A percentile compares a stretch with the other conserved stretches of the same genome.
These are phyloP conservation scores for Orthonyx spaldingii DNA, from an alignment of 2,113 vertebrate species.

Conservation along the genomic window DNA sequence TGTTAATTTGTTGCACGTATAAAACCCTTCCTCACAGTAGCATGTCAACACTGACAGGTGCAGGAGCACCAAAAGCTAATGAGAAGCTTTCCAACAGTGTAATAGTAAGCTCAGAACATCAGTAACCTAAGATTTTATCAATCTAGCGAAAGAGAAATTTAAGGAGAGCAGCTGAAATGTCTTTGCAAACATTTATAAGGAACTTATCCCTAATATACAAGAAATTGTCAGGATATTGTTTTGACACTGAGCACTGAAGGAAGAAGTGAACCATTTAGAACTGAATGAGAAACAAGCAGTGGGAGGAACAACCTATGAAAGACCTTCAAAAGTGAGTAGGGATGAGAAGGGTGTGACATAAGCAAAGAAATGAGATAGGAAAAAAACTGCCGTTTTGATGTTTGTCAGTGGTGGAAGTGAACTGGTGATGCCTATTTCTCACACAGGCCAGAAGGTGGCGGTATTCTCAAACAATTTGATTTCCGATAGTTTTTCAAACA, in stretches of 20 bases:
- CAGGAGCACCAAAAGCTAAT: neutral
- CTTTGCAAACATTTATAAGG: neutral
- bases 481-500: neutral
- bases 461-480: neutral
- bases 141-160: neutral
- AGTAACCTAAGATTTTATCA: neutral
- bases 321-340: neutral
- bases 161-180: neutral
- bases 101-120: neutral
- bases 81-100: neutral
- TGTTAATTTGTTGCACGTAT: neutral
- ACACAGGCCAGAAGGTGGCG: neutral
- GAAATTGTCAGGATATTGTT: neutral
- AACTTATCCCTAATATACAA: neutral
- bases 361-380: neutral
- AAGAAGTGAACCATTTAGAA: neutral
- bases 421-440: neutral
- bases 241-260: neutral
- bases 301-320: neutral
- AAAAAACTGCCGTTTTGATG: neutral
- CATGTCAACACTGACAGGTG: neutral
- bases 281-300: neutral
- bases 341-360: neutral
- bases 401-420: accelerated
- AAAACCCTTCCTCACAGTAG: neutral